Base-by-base conservation (phyloP, 2,797 vertebrate genomes). In the Alexandromys oeconomus region DNA sequence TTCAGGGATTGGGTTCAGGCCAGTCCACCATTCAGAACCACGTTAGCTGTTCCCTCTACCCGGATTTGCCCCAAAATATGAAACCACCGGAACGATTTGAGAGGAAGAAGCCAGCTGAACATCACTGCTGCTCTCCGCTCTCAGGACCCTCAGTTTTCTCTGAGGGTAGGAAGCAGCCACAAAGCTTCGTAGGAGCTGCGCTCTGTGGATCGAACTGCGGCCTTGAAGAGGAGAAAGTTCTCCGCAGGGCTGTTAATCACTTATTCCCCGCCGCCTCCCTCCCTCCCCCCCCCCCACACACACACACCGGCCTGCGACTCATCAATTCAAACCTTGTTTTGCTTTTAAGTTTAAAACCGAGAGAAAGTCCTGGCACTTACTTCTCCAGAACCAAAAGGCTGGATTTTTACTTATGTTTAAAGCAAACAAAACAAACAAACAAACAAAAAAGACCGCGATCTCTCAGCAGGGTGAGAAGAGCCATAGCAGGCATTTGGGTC, bases 1-100 rank as follows among this genome's bases (percentile, higher is more conserved):
- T 98, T 98, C 98, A 98, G 98, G 98, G 98, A 98, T 98, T 98
- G 98, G 98, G 98, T 98, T 98, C 97, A 98, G 95, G 97, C 98
- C 98, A 98, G 97, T 98, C 93, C 92, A 98, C 97, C 96, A 93
- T 97, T 98, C 87, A 98, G 95, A 96, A 97, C 63, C 77, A 46
- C 98, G 98, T 98, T 97, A 90, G 92, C 97, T 95, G 78, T 97
- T 54, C 82, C 63, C 34, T 92, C 51, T 86, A 96, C 94, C 89
- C 93, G 76, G 77, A 97, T 91, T 96, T 7, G 40, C 81, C 90
- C 59, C 94, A 25, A 98, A 97, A 98, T 98, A 94, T 96, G 97
- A 97, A 97, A 61, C 4, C 3, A 92, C 25, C 0, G 2, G 15
- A 92, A 81, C 54, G 43, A 87, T 97, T 93, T 90, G 92, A 97